Evolutionary conservation across 2,797 vertebrate genomes (phyloP).

Genomic region (Nyctalus aviator): DNA sequence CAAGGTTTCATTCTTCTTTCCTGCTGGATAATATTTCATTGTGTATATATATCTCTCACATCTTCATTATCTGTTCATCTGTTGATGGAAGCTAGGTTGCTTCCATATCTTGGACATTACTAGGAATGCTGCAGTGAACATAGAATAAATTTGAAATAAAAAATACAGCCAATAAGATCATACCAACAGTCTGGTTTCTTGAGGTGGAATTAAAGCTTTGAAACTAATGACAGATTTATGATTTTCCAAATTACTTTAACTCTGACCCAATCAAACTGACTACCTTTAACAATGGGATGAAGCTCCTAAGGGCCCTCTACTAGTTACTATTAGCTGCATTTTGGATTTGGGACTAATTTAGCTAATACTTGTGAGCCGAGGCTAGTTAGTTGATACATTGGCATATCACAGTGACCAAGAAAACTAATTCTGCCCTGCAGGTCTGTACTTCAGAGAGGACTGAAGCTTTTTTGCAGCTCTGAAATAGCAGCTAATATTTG

Average conservation of each 20-base stretch:
- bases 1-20: not conserved
- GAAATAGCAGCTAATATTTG: slow-evolving; percentile 3
- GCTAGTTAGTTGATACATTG: not conserved
- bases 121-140: not conserved
- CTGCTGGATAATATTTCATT: not conserved
- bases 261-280: not conserved
- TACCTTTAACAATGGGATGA: not conserved
- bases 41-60: not conserved
- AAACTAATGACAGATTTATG: not conserved
- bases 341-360: not conserved
- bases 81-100: not conserved
- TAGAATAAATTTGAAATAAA: slow-evolving; percentile 26
- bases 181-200: slow-evolving; percentile 24
- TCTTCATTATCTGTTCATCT: not conserved
- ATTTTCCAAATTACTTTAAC: not conserved
- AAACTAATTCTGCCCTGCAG: not conserved
- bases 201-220: slow-evolving; percentile 17
- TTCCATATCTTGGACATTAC: not conserved
- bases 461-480: not conserved
- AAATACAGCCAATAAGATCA: not conserved
- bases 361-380: not conserved
- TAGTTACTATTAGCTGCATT: not conserved
- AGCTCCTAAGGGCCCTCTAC: not conserved
- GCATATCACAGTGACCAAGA: not conserved
- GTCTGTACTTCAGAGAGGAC: not conserved